Evolutionary conservation across 2,113 vertebrate genomes (phyloP), one percentile per base, ranked within the genome.

Genomic region (Octodon degus): DNA sequence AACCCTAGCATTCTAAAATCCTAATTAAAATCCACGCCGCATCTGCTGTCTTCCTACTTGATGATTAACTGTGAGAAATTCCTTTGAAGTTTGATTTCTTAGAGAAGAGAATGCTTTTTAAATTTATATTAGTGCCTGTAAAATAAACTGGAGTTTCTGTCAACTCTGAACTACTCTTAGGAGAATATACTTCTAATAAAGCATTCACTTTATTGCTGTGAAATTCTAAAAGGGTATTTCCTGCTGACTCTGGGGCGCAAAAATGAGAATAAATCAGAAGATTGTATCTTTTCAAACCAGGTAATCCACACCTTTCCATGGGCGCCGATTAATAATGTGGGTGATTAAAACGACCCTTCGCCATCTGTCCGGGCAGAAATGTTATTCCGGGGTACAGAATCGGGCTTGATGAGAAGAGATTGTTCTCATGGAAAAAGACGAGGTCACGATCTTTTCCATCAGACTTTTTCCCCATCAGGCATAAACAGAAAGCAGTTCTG

Each of bases 11-110:
- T 70, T n/a, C n/a, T 37, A 58, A 58, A 80, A 94, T 93, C 43
- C 32, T 89, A 81, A 90, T 93, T 68, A 93, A 85, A 89, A 93
- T 47, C 6, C 83, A 58, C 20, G 43, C 30, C 24, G 40, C n/a
- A 22, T 37, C 8, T 6, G 72, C 27, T 22, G 81, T 80, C 79
- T 88, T 93, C 20, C 58, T 67, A 63, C 67, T 70, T 24, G 55
- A 80, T 68, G 86, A 96, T 40, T 14, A 80, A 63, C n/a, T 40
- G 83, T 34, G 70, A 16, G 86, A 89, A 32, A 55, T 58, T 19
- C 79, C 77, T 89, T 43, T 91, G 65, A 93, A 80, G 86, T 50
- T 12, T 37, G 30, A n/a, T 40, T 30, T 65, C 58, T 53, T 55
- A 34, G 50, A 24, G 74, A n/a, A 30, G 13, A 74, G 47, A 62